Evolutionary conservation across 2,888 invertebrate genomes (phyloP), one percentile per base, ranked within the genome.

Genomic region (Margaritifera margaritifera): DNA sequence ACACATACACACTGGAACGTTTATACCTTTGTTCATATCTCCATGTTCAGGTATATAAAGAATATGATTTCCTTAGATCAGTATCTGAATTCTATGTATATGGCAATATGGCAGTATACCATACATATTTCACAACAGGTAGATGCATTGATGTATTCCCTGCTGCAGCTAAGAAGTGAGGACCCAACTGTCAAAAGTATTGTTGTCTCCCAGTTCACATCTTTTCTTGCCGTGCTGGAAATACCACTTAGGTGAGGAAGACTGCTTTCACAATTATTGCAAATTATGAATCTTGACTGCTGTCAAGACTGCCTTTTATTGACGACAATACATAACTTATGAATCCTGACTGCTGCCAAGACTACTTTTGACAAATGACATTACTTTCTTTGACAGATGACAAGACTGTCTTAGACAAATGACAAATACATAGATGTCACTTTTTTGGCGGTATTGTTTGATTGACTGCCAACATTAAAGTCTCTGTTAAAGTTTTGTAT

Each of bases 121-220:
- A 2, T 42, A 31, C n/a, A 68, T 22, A 24, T 18, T 54, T 52
- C n/a, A 57, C 60, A 54, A 8, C 72, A 84, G 84, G 73, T 80
- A 55, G 83, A 83, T 74, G 80, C 83, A 1, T 64, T 83, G 72
- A 79, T 84, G 77, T 78, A 76, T 56, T 75, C 77, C 8, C 63
- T 84, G 56, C 52, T 78, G 11, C 74, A 75, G 31, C 71, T 80
- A 57, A 64, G 80, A 50, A 25, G 65, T 22, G 75, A 81, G 54
- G 80, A 84, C 53, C 64, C 76, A 1, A 68, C 68, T n/a, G 69
- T 80, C 11, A 84, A 82, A 71, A 81, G 82, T 66, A 67, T 84
- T 11, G 78, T 84, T 27, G 83, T 84, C 4, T 83, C 83, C 8
- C 83, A 84, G 72, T 84, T 84, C 73, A 84, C 84, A 8, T 80